Base-by-base conservation (phyloP, 2,113 vertebrate genomes). In the Lepus americanus region DNA sequence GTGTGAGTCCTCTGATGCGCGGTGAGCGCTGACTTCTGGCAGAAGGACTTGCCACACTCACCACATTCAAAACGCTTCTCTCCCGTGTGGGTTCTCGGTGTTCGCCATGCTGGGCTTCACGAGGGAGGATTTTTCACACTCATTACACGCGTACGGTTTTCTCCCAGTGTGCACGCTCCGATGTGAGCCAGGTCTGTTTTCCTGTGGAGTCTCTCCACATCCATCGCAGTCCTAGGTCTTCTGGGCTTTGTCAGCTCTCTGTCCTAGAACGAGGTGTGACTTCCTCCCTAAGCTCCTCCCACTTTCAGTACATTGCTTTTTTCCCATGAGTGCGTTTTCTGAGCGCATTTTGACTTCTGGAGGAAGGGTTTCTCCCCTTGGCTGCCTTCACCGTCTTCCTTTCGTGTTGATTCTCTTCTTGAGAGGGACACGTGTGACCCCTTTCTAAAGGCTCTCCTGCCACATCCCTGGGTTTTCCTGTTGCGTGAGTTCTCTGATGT, bases 351-450 rank as follows among this genome's bases (percentile, higher is more conserved):
- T 51, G 98, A 98, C 82, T 98, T 98, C 0, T 98, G 97, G 31
- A 97, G 98, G 97, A 98, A 99, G 1, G 98, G 97, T 70, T 99
- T 99, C 4, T 99, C 98, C 1, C 98, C 98, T 0, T 98, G 98
- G 0, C 31, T 77, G 59, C 94, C 97, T 81, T 95, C n/a, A 0
- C 92, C 89, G 0, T 72, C 97, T 70, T 87, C 72, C 72, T 89
- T 66, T 74, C 79, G 11, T 64, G 92, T 97, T 96, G 13, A 97
- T 93, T 51, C 89, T 96, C 51, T 63, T 59, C 59, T 94, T 97
- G 80, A 94, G 85, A 53, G 91, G 64, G n/a, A 96, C 55, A 7
- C 6, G 14, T 79, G 87, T 59, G 97, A 97, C 69, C 78, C 89
- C 55, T 94, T 94, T 0, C 96, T 96, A 83, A 97, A 97, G 74